These are phyloP conservation scores for Pandemis cinnamomeana DNA, from an alignment of 2,888 invertebrate genomes.

Conservation along the genomic window DNA sequence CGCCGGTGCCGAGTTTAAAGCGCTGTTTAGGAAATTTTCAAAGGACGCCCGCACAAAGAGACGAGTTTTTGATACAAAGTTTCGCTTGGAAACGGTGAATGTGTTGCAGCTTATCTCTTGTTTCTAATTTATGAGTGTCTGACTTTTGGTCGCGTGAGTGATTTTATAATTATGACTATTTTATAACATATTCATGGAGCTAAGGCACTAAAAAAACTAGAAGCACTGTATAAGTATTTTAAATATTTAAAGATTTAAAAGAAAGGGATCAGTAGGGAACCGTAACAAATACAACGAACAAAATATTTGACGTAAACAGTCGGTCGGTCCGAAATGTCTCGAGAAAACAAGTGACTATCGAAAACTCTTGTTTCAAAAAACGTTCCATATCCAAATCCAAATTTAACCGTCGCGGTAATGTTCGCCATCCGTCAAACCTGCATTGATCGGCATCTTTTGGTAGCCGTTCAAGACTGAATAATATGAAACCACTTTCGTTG, in stretches of 20 bases:
- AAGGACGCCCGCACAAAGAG: conserved; percentile 67
- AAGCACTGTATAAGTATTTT: too few species aligned
- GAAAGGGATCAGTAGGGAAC: too few species aligned
- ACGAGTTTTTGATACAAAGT: conserved; percentile 67
- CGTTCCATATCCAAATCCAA: conserved; percentile 6
- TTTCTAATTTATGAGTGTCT: conserved; percentile 39
- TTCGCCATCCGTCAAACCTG: conserved; percentile 19
- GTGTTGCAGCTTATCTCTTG: conserved; percentile 59
- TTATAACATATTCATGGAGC: neutral
- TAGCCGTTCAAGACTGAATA: conserved; percentile 35
- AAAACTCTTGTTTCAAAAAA: neutral
- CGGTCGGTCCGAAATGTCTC: too few species aligned
- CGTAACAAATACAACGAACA: neutral
- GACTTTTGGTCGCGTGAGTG: conserved; percentile 37
- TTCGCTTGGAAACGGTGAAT: conserved; percentile 63
- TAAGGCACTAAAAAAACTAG: too few species aligned
- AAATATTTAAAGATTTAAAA: too few species aligned
- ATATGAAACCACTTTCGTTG: conserved; percentile 45
- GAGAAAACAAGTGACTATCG: neutral
- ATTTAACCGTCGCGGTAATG: conserved; percentile 15
- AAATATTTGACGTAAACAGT: too few species aligned
- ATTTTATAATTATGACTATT: conserved; percentile 26
- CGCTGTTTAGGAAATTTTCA: conserved; percentile 75
- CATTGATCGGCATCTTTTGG: conserved; percentile 21
- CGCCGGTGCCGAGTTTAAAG: conserved; percentile 65